These are phyloP conservation scores for Ochropacha duplaris DNA, from an alignment of 2,888 invertebrate genomes.

Conservation along the genomic window DNA sequence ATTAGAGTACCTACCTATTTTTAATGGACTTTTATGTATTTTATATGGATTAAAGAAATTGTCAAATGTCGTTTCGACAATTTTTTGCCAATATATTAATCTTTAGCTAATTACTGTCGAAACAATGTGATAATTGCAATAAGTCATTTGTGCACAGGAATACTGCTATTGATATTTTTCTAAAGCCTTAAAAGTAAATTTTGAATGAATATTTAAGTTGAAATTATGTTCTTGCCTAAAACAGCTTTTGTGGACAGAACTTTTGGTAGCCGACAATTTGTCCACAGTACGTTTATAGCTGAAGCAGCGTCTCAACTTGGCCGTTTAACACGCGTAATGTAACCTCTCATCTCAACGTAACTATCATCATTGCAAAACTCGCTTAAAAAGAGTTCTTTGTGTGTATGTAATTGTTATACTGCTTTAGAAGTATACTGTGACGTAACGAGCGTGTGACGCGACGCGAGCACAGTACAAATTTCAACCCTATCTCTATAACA, in stretches of 20 bases:
- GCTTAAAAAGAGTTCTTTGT: too few relatives aligned
- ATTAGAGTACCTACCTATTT: too few relatives aligned
- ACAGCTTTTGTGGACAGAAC: neutral
- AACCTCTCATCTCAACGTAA: neutral
- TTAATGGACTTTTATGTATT: neutral
- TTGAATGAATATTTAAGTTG: neutral
- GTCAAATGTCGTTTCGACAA: too few relatives aligned
- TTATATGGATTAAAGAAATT: too few relatives aligned
- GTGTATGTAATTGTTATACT: neutral
- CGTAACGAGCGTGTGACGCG: slow-evolving; percentile 24
- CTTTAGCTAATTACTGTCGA: too few relatives aligned
- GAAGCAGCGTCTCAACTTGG: neutral
- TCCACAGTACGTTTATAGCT: neutral
- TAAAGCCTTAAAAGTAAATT: neutral
- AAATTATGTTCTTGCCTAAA: neutral
- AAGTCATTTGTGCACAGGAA: neutral
- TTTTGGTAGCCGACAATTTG: neutral
- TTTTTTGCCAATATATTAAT: too few relatives aligned
- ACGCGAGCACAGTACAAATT: slow-evolving; percentile 59
- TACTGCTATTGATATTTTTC: neutral
- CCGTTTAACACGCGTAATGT: neutral
- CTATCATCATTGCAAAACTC: too few relatives aligned
- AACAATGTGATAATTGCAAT: neutral
- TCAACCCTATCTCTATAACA: slow-evolving; percentile 53
- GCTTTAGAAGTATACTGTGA: slow-evolving; percentile 10